Conservation (phyloP, 2,113 vertebrate genomes). For the Rhabdornis inornatus region DNA sequence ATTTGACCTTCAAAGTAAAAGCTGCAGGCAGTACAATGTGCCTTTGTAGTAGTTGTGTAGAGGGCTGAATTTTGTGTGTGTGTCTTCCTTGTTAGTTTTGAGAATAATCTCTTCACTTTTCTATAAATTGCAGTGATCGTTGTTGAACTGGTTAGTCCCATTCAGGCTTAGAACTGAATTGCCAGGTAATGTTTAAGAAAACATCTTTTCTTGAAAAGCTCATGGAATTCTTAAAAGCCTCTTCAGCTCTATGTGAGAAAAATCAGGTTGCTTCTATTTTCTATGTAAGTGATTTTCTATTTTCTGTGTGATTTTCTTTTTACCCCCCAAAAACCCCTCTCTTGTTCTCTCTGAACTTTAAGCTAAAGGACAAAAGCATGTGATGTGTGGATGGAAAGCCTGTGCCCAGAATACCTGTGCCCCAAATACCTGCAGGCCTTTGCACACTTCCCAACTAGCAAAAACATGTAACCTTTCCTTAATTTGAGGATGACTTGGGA, state of each 20-base stretch:
- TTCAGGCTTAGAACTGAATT: background rate
- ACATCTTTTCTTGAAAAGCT: background rate
- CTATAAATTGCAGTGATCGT: background rate
- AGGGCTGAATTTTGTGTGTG: background rate
- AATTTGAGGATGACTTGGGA: background rate
- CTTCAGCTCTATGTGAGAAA: background rate
- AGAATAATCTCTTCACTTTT: background rate
- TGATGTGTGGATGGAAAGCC: background rate
- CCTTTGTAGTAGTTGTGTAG: background rate
- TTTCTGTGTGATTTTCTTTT: background rate
- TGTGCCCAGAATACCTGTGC: background rate
- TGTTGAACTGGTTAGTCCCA: background rate
- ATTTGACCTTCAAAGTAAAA: slow-evolving; percentile 60
- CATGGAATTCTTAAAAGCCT: background rate
- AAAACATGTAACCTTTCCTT: background rate
- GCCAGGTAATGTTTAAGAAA: background rate
- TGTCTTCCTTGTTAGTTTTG: background rate
- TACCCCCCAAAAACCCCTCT: fast-evolving
- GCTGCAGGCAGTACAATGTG: slow-evolving; percentile 33
- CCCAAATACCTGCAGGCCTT: background rate
- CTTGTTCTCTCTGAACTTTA: background rate
- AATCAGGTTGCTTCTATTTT: background rate
- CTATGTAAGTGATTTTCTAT: background rate
- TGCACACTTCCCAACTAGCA: background rate
- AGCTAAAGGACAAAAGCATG: background rate